A percentile compares a stretch with the other conserved stretches of the same genome.
These are phyloP conservation scores for Papilio polyxenes DNA, from an alignment of 1,140 invertebrate species.

Conservation along the genomic window DNA sequence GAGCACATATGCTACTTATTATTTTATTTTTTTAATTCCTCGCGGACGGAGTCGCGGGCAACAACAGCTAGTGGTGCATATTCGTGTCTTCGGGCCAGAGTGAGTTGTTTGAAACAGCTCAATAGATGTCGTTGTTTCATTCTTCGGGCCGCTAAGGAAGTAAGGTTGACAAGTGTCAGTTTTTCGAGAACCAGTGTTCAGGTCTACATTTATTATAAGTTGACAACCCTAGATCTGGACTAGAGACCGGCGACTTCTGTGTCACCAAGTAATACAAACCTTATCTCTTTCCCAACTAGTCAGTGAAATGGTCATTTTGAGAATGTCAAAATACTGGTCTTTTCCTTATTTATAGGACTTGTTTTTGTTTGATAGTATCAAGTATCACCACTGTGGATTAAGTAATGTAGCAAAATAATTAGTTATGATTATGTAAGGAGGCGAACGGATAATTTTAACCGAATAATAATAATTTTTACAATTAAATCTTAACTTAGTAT, in stretches of 20 bases:
- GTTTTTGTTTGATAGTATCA: constrained; percentile 37
- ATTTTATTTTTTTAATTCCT: too few species aligned
- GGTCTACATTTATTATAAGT: neutral
- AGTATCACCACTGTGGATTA: neutral
- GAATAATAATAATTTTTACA: neutral
- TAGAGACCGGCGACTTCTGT: constrained; percentile 52
- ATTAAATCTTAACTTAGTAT: too few species aligned
- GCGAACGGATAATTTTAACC: neutral
- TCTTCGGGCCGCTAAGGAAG: neutral
- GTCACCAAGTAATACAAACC: constrained; percentile 47
- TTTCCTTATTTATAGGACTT: constrained; percentile 55
- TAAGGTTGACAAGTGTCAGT: neutral
- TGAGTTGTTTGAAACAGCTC: neutral
- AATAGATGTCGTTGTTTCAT: neutral
- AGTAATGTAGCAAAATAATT: neutral
- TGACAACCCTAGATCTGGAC: constrained; percentile 52
- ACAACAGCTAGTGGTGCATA: neutral
- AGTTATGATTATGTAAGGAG: neutral
- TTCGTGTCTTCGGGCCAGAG: neutral
- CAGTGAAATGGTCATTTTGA: constrained; percentile 49
- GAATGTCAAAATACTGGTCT: constrained; percentile 57
- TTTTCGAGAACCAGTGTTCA: neutral
- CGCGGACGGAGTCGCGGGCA: too few species aligned
- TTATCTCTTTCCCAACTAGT: constrained; percentile 45
- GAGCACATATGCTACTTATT: too few species aligned